Conservation (phyloP, 2,888 invertebrate genomes). For the Nycteola revayana region DNA sequence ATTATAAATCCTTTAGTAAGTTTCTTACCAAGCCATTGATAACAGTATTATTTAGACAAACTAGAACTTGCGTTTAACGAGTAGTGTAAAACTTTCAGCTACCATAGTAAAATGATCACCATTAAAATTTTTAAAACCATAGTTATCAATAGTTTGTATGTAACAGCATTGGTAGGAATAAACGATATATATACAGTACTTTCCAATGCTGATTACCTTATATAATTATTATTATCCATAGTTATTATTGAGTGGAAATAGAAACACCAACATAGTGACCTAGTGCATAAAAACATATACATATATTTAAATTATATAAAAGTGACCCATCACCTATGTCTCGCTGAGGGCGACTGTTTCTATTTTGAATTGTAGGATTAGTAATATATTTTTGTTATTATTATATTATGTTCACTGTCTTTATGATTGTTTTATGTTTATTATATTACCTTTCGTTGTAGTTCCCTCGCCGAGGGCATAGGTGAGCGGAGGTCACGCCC, state of each 20-base stretch:
- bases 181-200: constrained; percentile 39
- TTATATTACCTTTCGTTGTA: constrained; percentile 52
- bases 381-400: constrained; percentile 75
- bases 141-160: constrained; percentile 68
- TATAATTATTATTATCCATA: constrained; percentile 57
- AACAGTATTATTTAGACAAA: constrained; percentile 81
- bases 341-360: constrained; percentile 53
- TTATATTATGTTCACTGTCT: constrained; percentile 59
- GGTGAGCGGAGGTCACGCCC: constrained; percentile 38
- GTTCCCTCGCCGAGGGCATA: constrained; percentile 49
- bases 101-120: constrained; percentile 65
- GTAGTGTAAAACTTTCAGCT: constrained; percentile 67
- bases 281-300: constrained; percentile 69
- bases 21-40: constrained; percentile 81
- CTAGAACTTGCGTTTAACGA: constrained; percentile 70
- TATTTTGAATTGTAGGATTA: constrained; percentile 61
- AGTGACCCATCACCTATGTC: constrained; percentile 44
- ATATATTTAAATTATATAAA: constrained; percentile 43
- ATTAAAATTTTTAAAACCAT: constrained; percentile 55
- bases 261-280: constrained; percentile 78
- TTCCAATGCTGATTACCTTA: constrained; percentile 54
- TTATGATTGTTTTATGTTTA: constrained; percentile 63
- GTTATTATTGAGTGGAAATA: constrained; percentile 73
- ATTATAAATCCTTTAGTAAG: constrained; percentile 62
- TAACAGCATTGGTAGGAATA: constrained; percentile 56